These are phyloP conservation scores for Scolopax mira DNA, from an alignment of 2,113 vertebrate genomes.

Conservation along the genomic window DNA sequence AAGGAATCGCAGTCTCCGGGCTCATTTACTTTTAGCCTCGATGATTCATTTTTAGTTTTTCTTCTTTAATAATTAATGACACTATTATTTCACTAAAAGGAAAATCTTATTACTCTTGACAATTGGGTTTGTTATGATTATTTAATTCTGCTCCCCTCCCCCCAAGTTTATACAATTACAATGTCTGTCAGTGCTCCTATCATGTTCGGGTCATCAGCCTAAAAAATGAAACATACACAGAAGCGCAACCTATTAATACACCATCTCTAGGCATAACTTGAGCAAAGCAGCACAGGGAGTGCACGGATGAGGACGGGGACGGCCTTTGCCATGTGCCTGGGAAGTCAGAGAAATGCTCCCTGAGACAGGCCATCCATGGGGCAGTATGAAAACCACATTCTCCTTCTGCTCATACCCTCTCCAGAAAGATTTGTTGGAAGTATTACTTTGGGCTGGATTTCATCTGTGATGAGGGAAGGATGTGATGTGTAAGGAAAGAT, in stretches of 20 bases:
- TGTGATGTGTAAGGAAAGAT: neutral
- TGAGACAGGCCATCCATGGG: neutral
- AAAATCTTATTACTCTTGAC: slow-evolving; percentile 37
- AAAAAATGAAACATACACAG: neutral
- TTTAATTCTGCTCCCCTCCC: neutral
- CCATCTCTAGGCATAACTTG: neutral
- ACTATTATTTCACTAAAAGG: slow-evolving; percentile 6
- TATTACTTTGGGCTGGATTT: neutral
- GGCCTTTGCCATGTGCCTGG: neutral
- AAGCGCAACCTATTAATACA: neutral
- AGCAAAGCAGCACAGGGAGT: neutral
- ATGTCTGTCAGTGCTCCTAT: neutral
- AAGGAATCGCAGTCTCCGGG: neutral
- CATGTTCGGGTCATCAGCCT: neutral
- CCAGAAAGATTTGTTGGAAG: neutral
- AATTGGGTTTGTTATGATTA: slow-evolving; percentile 28
- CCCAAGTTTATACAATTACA: neutral
- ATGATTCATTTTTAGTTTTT: slow-evolving; percentile 12
- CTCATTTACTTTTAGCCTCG: neutral
- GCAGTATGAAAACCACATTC: neutral
- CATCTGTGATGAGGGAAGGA: neutral
- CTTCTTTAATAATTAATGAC: slow-evolving; percentile 34
- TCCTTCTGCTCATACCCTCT: fast-evolving
- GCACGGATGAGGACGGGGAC: neutral
- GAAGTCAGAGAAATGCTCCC: neutral